Evolutionary conservation across 2,113 vertebrate species (phyloP).

Genomic region (Gavialis gangeticus): DNA sequence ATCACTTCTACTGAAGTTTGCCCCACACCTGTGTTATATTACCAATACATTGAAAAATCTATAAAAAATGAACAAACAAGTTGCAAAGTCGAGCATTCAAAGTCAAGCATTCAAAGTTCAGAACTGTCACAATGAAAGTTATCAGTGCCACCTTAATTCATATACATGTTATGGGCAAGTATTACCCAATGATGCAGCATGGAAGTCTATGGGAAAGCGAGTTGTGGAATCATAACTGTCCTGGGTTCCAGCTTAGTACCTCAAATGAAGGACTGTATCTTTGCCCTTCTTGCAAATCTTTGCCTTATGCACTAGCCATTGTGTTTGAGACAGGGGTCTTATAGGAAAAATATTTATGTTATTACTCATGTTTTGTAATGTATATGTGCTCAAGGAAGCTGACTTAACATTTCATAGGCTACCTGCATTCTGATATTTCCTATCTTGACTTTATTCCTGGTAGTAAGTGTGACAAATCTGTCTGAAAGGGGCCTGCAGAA

Average conservation of each 20-base stretch:
- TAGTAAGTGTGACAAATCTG: slow-evolving; percentile 9
- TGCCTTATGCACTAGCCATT: background rate
- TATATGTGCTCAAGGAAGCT: background rate
- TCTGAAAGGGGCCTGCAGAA: too few species aligned
- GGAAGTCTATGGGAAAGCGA: background rate
- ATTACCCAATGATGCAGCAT: background rate
- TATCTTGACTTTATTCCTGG: slow-evolving; percentile 25
- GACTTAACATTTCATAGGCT: slow-evolving; percentile 12
- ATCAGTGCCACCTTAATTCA: background rate
- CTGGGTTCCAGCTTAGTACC: background rate
- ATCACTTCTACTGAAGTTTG: background rate
- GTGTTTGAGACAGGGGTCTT: background rate
- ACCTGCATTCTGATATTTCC: background rate
- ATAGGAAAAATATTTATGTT: background rate
- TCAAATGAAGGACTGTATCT: background rate
- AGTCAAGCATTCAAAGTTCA: background rate
- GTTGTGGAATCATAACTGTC: background rate
- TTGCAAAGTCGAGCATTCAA: background rate
- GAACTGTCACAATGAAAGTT: background rate
- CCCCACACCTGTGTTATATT: background rate
- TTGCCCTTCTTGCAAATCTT: background rate
- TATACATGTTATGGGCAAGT: background rate
- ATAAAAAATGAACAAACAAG: background rate
- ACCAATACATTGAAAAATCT: background rate
- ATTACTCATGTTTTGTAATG: slow-evolving; percentile 35